Evolutionary conservation across 64 coral and sea anemone genomes (phyloP).

Genomic region (Platygyra sinensis): DNA sequence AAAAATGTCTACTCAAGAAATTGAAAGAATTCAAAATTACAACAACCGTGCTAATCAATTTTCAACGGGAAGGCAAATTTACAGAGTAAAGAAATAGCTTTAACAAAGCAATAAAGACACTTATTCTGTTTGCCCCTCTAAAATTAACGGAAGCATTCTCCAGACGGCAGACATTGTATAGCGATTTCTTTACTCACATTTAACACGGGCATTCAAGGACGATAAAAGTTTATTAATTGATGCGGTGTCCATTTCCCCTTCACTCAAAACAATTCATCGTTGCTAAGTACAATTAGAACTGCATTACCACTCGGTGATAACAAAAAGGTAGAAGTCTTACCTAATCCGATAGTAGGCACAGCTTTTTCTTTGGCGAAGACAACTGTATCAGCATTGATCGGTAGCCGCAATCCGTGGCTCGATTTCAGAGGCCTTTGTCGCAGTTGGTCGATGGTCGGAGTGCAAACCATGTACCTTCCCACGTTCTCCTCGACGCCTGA

Average conservation of each 20-base stretch:
- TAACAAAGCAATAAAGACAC: neutral
- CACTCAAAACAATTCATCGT: slow-evolving; percentile 26
- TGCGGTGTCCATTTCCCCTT: neutral
- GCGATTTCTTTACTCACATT: neutral
- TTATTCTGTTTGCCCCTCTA: neutral
- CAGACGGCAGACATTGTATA: neutral
- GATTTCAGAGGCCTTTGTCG: slow-evolving; percentile 76
- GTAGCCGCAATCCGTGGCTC: slow-evolving; percentile 68
- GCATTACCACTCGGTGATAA: neutral
- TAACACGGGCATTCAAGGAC: neutral
- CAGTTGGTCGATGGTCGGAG: slow-evolving; percentile 89
- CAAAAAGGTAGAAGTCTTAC: slow-evolving; percentile 52
- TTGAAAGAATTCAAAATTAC: neutral
- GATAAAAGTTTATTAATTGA: neutral
- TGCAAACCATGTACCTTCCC: slow-evolving; percentile 77
- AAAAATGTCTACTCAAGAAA: neutral
- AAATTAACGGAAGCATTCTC: neutral
- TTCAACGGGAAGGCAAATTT: neutral
- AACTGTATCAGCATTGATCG: slow-evolving; percentile 77
- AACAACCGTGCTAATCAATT: neutral
- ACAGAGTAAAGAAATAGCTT: neutral
- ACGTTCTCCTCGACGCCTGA: slow-evolving; percentile 75
- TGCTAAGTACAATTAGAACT: slow-evolving; percentile 43
- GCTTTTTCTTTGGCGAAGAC: slow-evolving; percentile 84
- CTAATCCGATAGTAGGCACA: slow-evolving; percentile 85